These are phyloP conservation scores for Epinotia bilunana DNA, from an alignment of 2,888 invertebrate genomes.

Conservation along the genomic window DNA sequence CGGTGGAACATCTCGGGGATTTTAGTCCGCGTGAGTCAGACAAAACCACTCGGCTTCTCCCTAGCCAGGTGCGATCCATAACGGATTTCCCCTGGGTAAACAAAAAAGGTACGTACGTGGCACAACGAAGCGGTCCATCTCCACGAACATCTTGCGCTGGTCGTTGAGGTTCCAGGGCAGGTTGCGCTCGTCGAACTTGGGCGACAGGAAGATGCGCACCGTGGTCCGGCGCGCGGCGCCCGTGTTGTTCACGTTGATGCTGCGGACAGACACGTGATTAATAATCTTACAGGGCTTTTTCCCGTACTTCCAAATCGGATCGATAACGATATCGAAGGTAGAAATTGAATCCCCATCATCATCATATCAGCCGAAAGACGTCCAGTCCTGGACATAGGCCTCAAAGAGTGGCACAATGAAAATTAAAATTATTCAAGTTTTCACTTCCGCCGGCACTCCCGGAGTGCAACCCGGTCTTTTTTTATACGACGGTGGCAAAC, in stretches of 20 bases:
- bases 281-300: neutral
- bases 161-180: conserved; percentile 81
- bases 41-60: conserved; percentile 43
- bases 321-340: too few species aligned
- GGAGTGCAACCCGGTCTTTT: too few species aligned
- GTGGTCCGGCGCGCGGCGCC: conserved; percentile 83
- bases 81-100: too few species aligned
- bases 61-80: neutral
- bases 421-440: too few species aligned
- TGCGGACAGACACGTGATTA: conserved; percentile 48
- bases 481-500: too few species aligned
- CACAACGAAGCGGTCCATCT: conserved; percentile 86
- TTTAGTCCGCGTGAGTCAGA: conserved; percentile 2
- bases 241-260: conserved; percentile 81
- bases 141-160: conserved; percentile 85
- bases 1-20: conserved; percentile 4
- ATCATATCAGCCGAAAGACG: too few species aligned
- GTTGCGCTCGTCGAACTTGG: conserved; percentile 85
- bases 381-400: too few species aligned
- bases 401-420: too few species aligned
- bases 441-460: too few species aligned
- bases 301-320: too few species aligned
- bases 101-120: conserved; percentile 74
- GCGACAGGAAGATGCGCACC: conserved; percentile 86
- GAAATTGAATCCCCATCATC: too few species aligned